Percentiles rank a stretch among this genome's conserved stretches.
These are phyloP conservation scores for Propithecus perrieri DNA, from an alignment of 2,797 vertebrate genomes.

Conservation along the genomic window DNA sequence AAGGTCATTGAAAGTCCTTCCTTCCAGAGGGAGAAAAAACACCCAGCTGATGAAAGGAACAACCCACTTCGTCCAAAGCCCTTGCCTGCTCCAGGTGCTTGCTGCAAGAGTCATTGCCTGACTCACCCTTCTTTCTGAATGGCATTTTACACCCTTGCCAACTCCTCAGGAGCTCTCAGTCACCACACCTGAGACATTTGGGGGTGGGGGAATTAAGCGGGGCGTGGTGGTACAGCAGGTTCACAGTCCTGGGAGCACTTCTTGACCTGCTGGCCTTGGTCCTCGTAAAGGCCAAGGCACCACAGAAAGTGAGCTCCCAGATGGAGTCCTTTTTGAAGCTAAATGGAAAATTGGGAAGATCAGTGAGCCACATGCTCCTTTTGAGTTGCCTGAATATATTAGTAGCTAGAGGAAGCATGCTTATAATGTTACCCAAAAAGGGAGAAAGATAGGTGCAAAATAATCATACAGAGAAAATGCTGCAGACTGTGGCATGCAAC, in stretches of 20 bases:
- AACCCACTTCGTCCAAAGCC: not conserved
- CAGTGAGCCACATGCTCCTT: not conserved
- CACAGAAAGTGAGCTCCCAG: not conserved
- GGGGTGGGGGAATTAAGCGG: rapidly evolving
- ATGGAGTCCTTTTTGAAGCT: not conserved
- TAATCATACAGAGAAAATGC: not conserved
- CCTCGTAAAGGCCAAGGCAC: not conserved
- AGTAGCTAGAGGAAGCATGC: not conserved
- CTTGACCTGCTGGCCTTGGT: not conserved
- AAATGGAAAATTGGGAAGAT: not conserved
- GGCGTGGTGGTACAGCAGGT: not conserved
- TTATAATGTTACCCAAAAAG: not conserved
- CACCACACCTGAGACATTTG: not conserved
- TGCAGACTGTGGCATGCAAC: not conserved
- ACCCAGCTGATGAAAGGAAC: not conserved
- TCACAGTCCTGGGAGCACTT: not conserved
- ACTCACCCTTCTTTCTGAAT: not conserved
- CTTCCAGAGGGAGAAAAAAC: not conserved
- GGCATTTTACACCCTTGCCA: not conserved
- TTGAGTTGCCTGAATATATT: not conserved
- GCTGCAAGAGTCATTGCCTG: too few species aligned
- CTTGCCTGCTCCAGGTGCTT: not conserved
- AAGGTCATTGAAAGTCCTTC: not conserved
- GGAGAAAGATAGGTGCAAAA: not conserved
- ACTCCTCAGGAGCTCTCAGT: not conserved